Evolutionary conservation across 2,113 vertebrate genomes (phyloP), one percentile per base, ranked within the genome.

Genomic region (Centropus bengalensis): DNA sequence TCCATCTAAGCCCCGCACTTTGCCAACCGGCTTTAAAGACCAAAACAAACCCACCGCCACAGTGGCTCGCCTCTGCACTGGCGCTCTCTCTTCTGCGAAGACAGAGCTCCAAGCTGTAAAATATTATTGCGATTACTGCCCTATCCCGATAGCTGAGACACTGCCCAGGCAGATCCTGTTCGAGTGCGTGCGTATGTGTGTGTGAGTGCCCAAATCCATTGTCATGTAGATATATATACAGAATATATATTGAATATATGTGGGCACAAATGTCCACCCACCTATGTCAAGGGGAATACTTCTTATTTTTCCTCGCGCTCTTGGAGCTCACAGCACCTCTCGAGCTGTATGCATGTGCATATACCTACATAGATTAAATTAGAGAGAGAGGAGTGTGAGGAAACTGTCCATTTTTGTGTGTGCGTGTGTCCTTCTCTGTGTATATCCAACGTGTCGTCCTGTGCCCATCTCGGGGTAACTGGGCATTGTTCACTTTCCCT

Each of bases 31-130:
- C 89, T 95, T 90, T 90, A 45, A 42, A 95, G 80, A 60, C 1
- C 79, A 32, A 52, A 80, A 88, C 76, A 69, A 94, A 80, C 60
- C 91, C 86, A 47, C 51, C 17, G 42, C 84, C 80, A 47, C 91
- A 89, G 94, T 88, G 69, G 28, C 66, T 79, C 58, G 68, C 80
- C 67, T 73, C 49, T 59, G 83, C 87, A 86, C 78, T 42, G 70
- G 91, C n/a, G 76, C 94, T 95, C 95, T 94, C 51, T 89, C 82
- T 94, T 94, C 62, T 44, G 88, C 13, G 54, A 74, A 91, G 85
- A 80, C 93, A 93, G 89, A 94, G 95, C 93, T 91, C 79, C 82
- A 82, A 80, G 95, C 89, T 86, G 87, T 94, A 88, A 96, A 95
- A 93, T 86, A 93, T 94, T 91, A 91, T 96, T 88, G 84, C 78